Evolutionary conservation across 2,888 invertebrate species (phyloP).

Genomic region (Thera obeliscata): DNA sequence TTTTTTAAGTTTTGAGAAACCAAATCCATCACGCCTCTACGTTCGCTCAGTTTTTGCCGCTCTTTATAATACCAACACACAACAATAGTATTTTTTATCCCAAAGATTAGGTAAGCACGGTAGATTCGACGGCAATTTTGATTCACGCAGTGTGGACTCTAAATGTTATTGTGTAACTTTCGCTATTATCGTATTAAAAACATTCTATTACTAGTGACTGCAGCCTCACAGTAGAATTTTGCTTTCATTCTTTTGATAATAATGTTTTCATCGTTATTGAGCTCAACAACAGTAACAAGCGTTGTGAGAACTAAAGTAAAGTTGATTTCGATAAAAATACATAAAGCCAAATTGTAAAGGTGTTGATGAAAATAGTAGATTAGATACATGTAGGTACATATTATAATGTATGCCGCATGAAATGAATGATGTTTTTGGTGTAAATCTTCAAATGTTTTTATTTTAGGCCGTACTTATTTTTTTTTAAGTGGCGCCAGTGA

Average conservation of each 20-base stretch:
- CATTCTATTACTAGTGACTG: conserved; percentile 4
- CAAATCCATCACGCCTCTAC: conserved; percentile 5
- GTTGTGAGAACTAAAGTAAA: too few relatives aligned
- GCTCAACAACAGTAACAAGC: too few relatives aligned
- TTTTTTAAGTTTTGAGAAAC: too few relatives aligned
- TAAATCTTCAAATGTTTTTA: too few relatives aligned
- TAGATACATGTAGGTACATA: too few relatives aligned
- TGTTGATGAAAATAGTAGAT: too few relatives aligned
- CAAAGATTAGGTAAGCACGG: conserved; percentile 54
- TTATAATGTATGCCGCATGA: too few relatives aligned
- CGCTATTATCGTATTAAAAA: conserved; percentile 35
- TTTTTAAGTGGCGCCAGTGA: too few relatives aligned
- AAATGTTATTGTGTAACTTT: conserved; percentile 48
- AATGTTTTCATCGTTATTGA: neutral
- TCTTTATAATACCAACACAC: conserved; percentile 9
- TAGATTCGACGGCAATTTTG: conserved; percentile 50
- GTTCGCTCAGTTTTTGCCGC: neutral
- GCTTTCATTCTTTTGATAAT: neutral
- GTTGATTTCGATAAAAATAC: too few relatives aligned
- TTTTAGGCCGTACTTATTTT: too few relatives aligned
- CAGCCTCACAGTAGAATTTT: conserved; percentile 8
- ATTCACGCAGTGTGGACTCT: conserved; percentile 25
- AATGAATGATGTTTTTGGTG: too few relatives aligned
- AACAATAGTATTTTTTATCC: conserved; percentile 39
- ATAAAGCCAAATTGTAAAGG: too few relatives aligned